Evolutionary conservation across 2,797 vertebrate genomes (phyloP), one percentile per base, ranked within the genome.

Genomic region (Pseudopleuronectes americanus): DNA sequence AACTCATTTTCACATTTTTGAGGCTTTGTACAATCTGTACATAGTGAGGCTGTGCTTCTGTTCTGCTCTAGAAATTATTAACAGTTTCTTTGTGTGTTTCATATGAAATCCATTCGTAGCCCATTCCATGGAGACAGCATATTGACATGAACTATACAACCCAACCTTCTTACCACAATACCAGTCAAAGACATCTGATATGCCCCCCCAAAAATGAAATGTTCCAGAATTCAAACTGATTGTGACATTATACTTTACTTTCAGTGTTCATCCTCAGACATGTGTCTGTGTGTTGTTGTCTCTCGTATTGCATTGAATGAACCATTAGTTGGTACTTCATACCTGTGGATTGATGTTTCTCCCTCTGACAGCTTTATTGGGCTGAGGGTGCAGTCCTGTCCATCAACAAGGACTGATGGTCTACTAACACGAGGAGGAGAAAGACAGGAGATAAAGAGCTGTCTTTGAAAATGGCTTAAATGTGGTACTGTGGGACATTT

Each of bases 21-120:
- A 63, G 14, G 2, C 17, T 17, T 60, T 52, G 47, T 65, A 21
- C 17, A n/a, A 56, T 67, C 31, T 17, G 49, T 55, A 49, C 28
- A 49, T 36, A 49, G 43, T 69, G 49, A 66, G 43, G 31, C 0
- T 2, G 41, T 22, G 26, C 53, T 77, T 64, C 74, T 8, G 3
- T 59, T 89, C 47, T 68, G 10, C 60, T 68, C 12, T 52, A 74
- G 2, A 59, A 83, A 87, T 85, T 33, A 89, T 87, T 89, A 83
- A 89, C 72, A 49, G 47, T 43, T 31, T 49, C 70, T 77, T 67
- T 78, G 65, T 85, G 57, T 64, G 23, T 81, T 65, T 77, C 41
- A 64, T 58, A 19, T 78, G 48, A 72, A 45, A 59, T 61, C 41
- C n/a, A 26, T 76, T 31, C 1, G 33, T 52, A 7, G 38, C 22